phyloP scores from a whole-genome alignment of 2,888 invertebrate species.

The Zaprionus bogoriensis region DNA sequence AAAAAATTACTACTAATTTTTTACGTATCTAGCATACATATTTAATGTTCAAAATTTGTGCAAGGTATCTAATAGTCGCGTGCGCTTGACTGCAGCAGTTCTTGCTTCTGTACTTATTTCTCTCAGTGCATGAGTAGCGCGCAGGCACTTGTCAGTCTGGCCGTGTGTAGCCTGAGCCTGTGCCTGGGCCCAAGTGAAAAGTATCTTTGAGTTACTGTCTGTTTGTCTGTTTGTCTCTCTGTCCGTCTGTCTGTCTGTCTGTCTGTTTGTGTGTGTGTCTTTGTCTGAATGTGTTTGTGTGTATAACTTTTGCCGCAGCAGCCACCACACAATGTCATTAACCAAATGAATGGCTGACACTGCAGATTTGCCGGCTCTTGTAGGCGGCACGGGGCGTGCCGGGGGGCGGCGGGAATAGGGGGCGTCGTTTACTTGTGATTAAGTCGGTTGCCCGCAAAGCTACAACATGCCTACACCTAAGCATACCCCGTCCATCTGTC shows the following conservation, averaged over 20 bases:
- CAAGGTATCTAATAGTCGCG: too few relatives aligned
- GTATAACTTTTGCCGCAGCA: conserved; percentile 70
- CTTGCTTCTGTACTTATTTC: too few relatives aligned
- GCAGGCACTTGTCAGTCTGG: conserved; percentile 19
- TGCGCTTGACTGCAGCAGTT: too few relatives aligned
- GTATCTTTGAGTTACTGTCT: conserved; percentile 60
- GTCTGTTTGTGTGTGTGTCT: background rate
- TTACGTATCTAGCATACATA: too few relatives aligned
- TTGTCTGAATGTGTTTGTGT: conserved; percentile 25
- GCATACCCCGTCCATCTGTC: background rate
- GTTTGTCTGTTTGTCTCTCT: conserved; percentile 21
- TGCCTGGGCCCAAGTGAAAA: conserved; percentile 33
- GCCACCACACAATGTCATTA: conserved; percentile 77
- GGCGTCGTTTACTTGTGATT: conserved; percentile 74
- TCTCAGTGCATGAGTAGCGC: conserved; percentile 8
- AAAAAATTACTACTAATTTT: too few relatives aligned
- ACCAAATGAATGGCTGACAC: conserved; percentile 77
- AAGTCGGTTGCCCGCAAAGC: conserved; percentile 60
- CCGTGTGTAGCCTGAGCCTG: too few relatives aligned
- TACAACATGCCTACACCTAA: conserved; percentile 2
- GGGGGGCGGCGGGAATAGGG: conserved; percentile 1
- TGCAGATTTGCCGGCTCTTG: conserved; percentile 58
- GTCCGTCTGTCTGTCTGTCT: background rate
- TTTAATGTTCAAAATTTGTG: too few relatives aligned
- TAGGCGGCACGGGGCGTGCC: background rate